phyloP scores from a whole-genome alignment of 2,888 invertebrate genomes.

The Synanthedon myopaeformis region DNA sequence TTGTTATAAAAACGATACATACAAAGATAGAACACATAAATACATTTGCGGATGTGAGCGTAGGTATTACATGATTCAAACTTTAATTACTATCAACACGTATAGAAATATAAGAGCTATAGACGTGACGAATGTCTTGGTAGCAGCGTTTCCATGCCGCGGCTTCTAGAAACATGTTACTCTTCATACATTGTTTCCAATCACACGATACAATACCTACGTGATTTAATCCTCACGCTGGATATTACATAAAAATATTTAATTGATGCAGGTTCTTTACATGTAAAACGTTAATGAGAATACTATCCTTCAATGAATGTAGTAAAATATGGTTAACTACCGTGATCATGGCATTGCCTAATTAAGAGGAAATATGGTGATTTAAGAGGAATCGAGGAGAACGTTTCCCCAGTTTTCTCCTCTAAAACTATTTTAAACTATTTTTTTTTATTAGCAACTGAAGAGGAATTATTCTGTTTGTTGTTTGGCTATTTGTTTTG shows the following conservation, averaged over 20 bases:
- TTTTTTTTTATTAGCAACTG: too few species aligned
- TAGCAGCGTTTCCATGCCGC: not conserved
- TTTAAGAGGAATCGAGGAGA: too few species aligned
- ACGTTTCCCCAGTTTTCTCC: too few species aligned
- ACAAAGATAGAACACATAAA: not conserved
- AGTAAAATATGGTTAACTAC: too few species aligned
- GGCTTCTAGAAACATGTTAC: too few species aligned
- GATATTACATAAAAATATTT: not conserved
- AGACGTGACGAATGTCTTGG: not conserved
- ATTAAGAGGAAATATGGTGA: too few species aligned
- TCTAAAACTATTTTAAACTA: too few species aligned
- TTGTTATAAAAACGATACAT: too few species aligned
- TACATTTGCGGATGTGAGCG: slow-evolving; percentile 32
- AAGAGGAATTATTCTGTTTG: too few species aligned
- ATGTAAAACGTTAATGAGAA: not conserved
- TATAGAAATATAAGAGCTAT: slow-evolving; percentile 12
- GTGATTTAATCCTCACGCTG: not conserved
- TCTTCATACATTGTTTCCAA: not conserved
- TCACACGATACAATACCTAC: not conserved
- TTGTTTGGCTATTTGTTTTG: too few species aligned
- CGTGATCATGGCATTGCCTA: too few species aligned
- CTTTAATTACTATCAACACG: slow-evolving; percentile 46
- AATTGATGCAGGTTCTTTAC: not conserved
- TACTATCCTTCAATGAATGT: too few species aligned
- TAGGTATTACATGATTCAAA: slow-evolving; percentile 23